These are phyloP conservation scores for Orius laevigatus DNA, from an alignment of 1,140 invertebrate species.

Conservation along the genomic window DNA sequence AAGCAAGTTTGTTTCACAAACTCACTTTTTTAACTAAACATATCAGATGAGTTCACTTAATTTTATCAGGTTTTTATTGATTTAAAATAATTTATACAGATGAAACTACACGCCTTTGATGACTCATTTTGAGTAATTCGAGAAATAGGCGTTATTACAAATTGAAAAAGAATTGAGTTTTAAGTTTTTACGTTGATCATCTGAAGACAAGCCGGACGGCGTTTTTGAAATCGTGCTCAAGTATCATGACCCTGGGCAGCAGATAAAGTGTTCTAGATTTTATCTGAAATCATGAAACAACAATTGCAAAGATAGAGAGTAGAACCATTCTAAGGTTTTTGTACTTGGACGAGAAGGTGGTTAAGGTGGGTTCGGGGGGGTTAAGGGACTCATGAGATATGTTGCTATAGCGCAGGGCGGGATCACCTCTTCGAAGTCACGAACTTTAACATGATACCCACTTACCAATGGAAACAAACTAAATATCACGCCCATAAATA, in stretches of 20 bases:
- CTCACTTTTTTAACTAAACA: too few relatives aligned
- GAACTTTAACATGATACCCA: slow-evolving; percentile 10
- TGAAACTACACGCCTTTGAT: too few relatives aligned
- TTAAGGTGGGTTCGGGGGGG: too few relatives aligned
- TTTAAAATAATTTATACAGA: too few relatives aligned
- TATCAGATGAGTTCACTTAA: too few relatives aligned
- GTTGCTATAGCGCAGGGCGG: background rate
- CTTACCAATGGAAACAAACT: slow-evolving; percentile 5
- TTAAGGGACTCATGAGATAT: slow-evolving; percentile 6
- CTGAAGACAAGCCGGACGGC: background rate
- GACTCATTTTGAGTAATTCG: too few relatives aligned
- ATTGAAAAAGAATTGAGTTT: too few relatives aligned
- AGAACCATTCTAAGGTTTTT: slow-evolving; percentile 5
- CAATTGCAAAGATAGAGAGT: slow-evolving; percentile 11
- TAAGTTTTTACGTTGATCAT: too few relatives aligned
- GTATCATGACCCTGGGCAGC: slow-evolving; percentile 9
- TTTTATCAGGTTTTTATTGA: too few relatives aligned
- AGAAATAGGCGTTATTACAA: too few relatives aligned
- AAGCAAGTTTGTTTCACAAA: too few relatives aligned
- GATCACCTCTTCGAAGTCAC: slow-evolving; percentile 9
- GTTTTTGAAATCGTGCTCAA: slow-evolving; percentile 7
- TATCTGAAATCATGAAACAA: slow-evolving; percentile 13
- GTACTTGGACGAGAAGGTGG: too few relatives aligned
- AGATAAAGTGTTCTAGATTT: slow-evolving; percentile 13
- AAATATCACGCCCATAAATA: background rate